Evolutionary conservation across 2,888 invertebrate genomes (phyloP).

Genomic region (Andrena dorsata): DNA sequence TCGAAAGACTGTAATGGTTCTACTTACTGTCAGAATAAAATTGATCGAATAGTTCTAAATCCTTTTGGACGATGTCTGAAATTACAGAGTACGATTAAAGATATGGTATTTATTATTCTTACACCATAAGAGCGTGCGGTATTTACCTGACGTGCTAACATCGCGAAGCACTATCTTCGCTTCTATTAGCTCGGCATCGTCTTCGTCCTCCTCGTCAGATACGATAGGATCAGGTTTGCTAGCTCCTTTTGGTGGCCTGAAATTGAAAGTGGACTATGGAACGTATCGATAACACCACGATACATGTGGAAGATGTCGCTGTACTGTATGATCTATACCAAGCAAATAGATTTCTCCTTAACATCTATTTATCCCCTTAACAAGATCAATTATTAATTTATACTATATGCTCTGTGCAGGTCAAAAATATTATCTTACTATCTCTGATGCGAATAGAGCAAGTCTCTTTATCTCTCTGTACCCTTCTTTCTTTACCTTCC

Average conservation of each 20-base stretch:
- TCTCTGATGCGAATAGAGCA: constrained; percentile 82
- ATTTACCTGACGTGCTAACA: constrained; percentile 78
- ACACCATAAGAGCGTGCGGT: constrained; percentile 14
- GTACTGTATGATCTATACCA: constrained; percentile 80
- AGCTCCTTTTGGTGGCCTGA: constrained; percentile 81
- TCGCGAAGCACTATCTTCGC: constrained; percentile 86
- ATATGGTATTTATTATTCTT: constrained; percentile 31
- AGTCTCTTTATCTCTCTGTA: constrained; percentile 2
- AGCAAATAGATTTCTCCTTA: constrained; percentile 76
- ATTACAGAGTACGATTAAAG: constrained; percentile 46
- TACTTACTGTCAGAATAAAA: constrained; percentile 83
- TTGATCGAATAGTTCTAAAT: constrained; percentile 80
- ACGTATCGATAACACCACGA: background rate
- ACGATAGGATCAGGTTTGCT: constrained; percentile 75
- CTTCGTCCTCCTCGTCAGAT: constrained; percentile 83
- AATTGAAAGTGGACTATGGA: constrained; percentile 21
- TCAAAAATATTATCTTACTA: constrained; percentile 77
- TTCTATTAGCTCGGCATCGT: constrained; percentile 85
- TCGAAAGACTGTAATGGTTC: constrained; percentile 75
- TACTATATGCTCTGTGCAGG: constrained; percentile 83
- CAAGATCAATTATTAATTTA: constrained; percentile 59
- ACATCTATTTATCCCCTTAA: constrained; percentile 76
- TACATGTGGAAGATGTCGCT: background rate
- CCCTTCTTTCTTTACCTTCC: constrained; percentile 77
- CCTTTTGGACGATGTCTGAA: constrained; percentile 77